A percentile compares a stretch with the other conserved stretches of the same genome.
Evolutionary conservation across 1,140 invertebrate genomes (phyloP).

Genomic region (Pinna nobilis): DNA sequence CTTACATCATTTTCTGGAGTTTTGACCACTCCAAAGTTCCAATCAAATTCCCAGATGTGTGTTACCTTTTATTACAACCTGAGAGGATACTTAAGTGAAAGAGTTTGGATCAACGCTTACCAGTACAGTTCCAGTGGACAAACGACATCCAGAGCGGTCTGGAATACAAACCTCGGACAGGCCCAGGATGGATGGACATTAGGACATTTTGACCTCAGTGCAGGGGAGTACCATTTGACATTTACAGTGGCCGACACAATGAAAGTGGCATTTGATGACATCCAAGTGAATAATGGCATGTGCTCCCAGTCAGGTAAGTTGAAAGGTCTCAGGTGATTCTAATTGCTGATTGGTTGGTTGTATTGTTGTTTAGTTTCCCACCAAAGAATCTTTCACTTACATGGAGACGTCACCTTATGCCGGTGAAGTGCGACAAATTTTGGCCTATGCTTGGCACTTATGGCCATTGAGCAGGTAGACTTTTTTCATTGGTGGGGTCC

Average conservation of each 20-base stretch:
- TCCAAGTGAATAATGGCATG: slow-evolving; percentile 37
- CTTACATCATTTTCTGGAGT: not conserved
- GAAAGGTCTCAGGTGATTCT: too few relatives aligned
- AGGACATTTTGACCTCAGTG: slow-evolving; percentile 52
- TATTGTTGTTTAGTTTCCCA: too few relatives aligned
- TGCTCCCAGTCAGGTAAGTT: slow-evolving; percentile 51
- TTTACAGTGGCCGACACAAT: slow-evolving; percentile 39
- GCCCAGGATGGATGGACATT: slow-evolving; percentile 50
- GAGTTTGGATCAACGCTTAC: slow-evolving; percentile 36
- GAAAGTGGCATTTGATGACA: slow-evolving; percentile 53
- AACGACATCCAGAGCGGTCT: not conserved
- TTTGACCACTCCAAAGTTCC: slow-evolving; percentile 48
- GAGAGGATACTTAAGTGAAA: slow-evolving; percentile 33
- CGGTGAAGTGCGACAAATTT: too few relatives aligned
- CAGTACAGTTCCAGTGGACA: slow-evolving; percentile 6
- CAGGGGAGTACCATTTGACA: slow-evolving; percentile 46
- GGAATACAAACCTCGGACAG: not conserved
- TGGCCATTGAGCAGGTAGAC: too few relatives aligned
- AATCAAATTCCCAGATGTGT: slow-evolving; percentile 42
- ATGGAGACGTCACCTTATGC: too few relatives aligned
- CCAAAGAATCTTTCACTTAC: too few relatives aligned
- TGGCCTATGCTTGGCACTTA: too few relatives aligned
- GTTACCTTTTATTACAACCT: slow-evolving; percentile 60
- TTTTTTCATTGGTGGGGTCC: too few relatives aligned
- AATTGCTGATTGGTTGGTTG: too few relatives aligned